These are phyloP conservation scores for Helicolenus hilgendorfi DNA, from an alignment of 2,797 vertebrate genomes.

Conservation along the genomic window DNA sequence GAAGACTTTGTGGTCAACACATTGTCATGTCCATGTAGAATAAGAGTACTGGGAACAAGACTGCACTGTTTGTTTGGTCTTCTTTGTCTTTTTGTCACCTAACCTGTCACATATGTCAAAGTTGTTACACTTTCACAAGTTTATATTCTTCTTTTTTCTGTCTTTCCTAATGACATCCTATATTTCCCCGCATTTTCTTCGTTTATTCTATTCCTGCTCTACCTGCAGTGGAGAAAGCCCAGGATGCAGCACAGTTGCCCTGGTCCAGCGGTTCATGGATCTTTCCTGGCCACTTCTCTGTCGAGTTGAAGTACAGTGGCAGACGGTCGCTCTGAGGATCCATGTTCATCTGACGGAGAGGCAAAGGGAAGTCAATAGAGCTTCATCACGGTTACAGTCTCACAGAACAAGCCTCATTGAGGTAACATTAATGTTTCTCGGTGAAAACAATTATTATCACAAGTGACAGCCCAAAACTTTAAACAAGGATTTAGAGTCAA, in stretches of 20 bases:
- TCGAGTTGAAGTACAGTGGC: constrained; percentile 93
- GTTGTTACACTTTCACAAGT: not conserved
- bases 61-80: not conserved
- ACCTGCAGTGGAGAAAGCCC: constrained; percentile 99
- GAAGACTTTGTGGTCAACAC: not conserved
- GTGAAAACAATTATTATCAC: not conserved
- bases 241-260: constrained; percentile 97
- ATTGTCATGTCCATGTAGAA: not conserved
- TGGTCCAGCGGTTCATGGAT: constrained; percentile 97
- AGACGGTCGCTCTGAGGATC: constrained; percentile 88
- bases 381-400: not conserved
- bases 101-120: not conserved
- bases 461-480: not conserved
- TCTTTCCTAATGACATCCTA: not conserved
- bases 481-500: not conserved
- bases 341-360: constrained; percentile 92
- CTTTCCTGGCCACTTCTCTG: constrained; percentile 95
- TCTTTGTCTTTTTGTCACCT: not conserved
- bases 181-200: not conserved
- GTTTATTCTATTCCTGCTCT: not conserved
- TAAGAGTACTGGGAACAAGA: not conserved
- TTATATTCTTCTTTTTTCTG: not conserved
- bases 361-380: not conserved
- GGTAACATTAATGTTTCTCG: not conserved
- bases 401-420: not conserved